phyloP scores from a whole-genome alignment of 2,113 vertebrate species.

The Bubo blakistoni region DNA sequence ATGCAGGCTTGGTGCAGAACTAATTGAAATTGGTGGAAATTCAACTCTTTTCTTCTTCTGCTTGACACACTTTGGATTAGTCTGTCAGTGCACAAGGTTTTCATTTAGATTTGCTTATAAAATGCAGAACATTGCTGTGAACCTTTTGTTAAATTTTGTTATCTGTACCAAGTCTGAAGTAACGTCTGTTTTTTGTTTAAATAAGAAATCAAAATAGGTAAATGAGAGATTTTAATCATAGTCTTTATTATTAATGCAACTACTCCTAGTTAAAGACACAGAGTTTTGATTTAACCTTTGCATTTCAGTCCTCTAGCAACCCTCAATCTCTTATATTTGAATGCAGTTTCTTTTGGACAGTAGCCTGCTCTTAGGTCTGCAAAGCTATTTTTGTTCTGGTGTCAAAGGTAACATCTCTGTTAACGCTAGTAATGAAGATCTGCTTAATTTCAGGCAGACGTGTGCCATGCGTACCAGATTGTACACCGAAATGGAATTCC shows the following conservation, averaged over 20 bases:
- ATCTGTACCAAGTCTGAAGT: neutral
- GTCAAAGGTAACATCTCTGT: neutral
- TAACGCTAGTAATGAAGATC: neutral
- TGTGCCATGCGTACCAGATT: conserved; percentile 96
- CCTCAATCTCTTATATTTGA: neutral
- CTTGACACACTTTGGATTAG: neutral
- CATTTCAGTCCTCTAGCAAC: neutral
- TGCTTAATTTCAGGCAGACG: conserved; percentile 82
- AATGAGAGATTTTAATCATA: neutral
- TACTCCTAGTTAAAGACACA: neutral
- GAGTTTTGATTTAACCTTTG: neutral
- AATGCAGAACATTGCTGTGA: neutral
- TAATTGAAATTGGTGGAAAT: neutral
- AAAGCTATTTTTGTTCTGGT: neutral
- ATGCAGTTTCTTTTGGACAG: neutral
- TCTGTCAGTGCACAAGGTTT: neutral
- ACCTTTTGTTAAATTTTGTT: neutral
- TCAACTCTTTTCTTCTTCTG: neutral
- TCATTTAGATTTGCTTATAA: neutral
- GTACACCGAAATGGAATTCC: conserved; percentile 92
- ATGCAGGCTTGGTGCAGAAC: neutral
- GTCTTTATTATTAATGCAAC: neutral
- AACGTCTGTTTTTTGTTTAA: neutral
- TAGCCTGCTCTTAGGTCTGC: neutral
- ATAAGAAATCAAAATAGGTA: neutral